Base-by-base conservation (phyloP, 2,888 invertebrate genomes). In the Seira sanloemensis region DNA sequence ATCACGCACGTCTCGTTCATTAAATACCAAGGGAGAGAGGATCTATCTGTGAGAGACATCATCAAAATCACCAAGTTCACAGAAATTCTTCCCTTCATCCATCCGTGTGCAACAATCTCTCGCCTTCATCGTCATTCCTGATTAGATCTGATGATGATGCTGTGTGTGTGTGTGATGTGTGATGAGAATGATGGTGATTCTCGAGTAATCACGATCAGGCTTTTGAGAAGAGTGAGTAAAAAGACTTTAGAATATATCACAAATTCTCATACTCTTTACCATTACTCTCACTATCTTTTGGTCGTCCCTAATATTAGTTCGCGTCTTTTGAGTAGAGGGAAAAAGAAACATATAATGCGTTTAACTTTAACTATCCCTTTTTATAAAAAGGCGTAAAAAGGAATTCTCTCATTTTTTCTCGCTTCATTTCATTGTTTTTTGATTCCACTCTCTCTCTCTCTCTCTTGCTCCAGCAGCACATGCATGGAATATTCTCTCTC, bases 51-150 rank as follows among this genome's bases (percentile, higher is more conserved):
- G n/a, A n/a, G n/a, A 37, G 5, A 12, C 37, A 37, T 37, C 37
- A 37, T 37, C 37, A 37, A 7, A 4, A 37, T 37, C 37, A 37
- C 37, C 37, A 37, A 7, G 5, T 7, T 37, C 25, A 58, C n/a
- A 4, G 18, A 9, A 7, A 19, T 21, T 54, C 58, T 62, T 25
- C 5, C 58, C 27, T 75, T 75, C 66, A 65, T 74, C 62, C 27
- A 12, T 23, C n/a, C n/a, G n/a, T n/a, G n/a, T n/a, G n/a, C n/a
- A n/a, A n/a, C n/a, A n/a, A n/a, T n/a, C n/a, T 58, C 37, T 58
- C n/a, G 2, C 58, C 58, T 58, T 58, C 16, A 2, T 68, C 76
- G 66, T 77, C 76, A 77, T 77, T 67, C 76, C 76, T 77, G 76
- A 77, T 77, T 77, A 77, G 76, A 25, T 77, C 25, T 77, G 58